Base-by-base conservation (phyloP, 2,113 vertebrate genomes). In the Rhegmatorhina hoffmannsi region DNA sequence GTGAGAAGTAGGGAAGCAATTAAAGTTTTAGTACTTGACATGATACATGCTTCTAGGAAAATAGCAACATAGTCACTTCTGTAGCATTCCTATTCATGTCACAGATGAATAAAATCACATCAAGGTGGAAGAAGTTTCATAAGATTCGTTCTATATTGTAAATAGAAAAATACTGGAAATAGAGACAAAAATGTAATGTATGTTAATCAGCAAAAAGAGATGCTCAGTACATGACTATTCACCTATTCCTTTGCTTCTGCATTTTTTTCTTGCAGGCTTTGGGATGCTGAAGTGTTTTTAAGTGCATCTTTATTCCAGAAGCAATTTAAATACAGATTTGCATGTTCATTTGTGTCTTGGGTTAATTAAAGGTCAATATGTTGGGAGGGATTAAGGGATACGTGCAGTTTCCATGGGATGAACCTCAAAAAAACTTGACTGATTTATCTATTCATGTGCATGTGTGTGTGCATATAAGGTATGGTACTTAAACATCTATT, bases 401-500 rank as follows among this genome's bases (percentile, higher is more conserved):
- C 0, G 0, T 56, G 31, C 64, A 56, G 29, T 63, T 94, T 88
- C 55, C n/a, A 9, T 60, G 76, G 47, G 73, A 75, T 74, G 33
- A 81, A 84, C 43, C 79, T 90, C 64, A 63, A 31, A 64, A 85
- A 83, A 9, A 78, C 78, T 72, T 20, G 75, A 81, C 60, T 84
- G 72, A 78, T 96, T 88, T 90, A 88, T 96, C 34, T 10, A 18
- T 92, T 67, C 72, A 56, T 52, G 28, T 17, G 2, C 73, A n/a
- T 91, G 62, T 94, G 53, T 92, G 82, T 84, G 81, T 77, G 78
- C 85, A 74, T 93, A 84, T 67, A 64, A 86, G 75, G 52, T 84
- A 69, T 9, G 56, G 93, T 92, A 84, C 79, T 96, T 95, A 96
- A 95, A 95, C 87, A 93, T 95, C 93, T 97, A 95, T 95, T 96